Evolutionary conservation across 92 coral and sea anemone genomes (phyloP), one percentile per base, ranked within the genome.

Genomic region (Heteractis magnifica): DNA sequence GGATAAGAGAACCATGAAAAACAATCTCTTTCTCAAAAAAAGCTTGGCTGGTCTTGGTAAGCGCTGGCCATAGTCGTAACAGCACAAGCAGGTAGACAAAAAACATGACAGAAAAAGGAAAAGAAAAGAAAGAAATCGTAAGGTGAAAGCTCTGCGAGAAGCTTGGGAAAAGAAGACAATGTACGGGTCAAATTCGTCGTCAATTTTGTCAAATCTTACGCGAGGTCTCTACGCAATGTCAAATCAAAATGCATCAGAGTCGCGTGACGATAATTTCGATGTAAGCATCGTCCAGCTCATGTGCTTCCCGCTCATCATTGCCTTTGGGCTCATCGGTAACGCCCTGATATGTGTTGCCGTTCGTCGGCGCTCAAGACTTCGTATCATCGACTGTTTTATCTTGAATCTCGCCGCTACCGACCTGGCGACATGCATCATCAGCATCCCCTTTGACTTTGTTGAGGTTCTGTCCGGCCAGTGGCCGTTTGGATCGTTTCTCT

Each of bases 371-470:
- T 80, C 91, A 4, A 88, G 90, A n/a, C 91, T 91, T 76, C 95
- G 98, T 18, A 86, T 92, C 19, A 89, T 87, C 13, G 98, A 93
- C 53, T 90, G 84, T 52, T 93, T 91, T 56, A 89, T 93, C 52
- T 88, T 92, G 4, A 93, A 93, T 77, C 83, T 93, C 50, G 98
- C 98, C 0, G 83, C 83, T 6, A 91, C 94, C 11, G 94, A 91
- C 56, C 71, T 91, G 71, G 94, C 90, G 3, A 85, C 88, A 0
- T 85, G 88, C 21, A 79, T 92, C 1, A 85, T 92, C 5, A 92
- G 96, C 64, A 83, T 92, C 15, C 96, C 96, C 9, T 92, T 92
- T 52, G 96, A 92, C 87, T 92, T 92, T 83, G 93, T 81, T 14
- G 96, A 85, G 72, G 83, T 85, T 16, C 64, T 92, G 34, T 26